Evolutionary conservation across 2,797 vertebrate genomes (phyloP).

Genomic region (Paguma larvata): DNA sequence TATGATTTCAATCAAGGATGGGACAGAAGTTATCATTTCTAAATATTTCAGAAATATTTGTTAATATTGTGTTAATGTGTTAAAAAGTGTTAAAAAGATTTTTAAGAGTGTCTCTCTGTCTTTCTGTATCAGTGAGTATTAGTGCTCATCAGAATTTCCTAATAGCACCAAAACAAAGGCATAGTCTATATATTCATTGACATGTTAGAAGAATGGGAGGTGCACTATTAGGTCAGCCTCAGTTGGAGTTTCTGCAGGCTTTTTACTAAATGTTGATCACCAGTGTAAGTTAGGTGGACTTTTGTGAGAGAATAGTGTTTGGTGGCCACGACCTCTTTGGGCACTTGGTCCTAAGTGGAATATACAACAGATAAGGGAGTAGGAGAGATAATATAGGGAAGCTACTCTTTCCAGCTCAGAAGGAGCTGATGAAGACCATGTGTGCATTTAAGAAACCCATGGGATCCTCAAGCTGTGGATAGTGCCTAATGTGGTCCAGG

Average conservation of each 20-base stretch:
- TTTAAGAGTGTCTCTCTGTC: neutral
- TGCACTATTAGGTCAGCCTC: neutral
- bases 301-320: neutral
- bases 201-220: neutral
- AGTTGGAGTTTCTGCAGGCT: neutral
- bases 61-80: neutral
- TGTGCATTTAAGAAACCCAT: neutral
- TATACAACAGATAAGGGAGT: neutral
- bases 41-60: neutral
- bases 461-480: neutral
- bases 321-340: neutral
- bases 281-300: neutral
- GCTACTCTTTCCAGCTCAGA: neutral
- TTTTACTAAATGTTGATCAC: neutral
- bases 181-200: neutral
- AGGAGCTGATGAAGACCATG: neutral
- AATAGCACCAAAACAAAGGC: neutral
- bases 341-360: neutral
- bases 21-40: neutral
- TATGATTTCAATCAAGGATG: neutral
- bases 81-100: neutral
- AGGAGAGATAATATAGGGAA: neutral
- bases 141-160: neutral
- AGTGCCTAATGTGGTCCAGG: neutral
- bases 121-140: neutral